Conservation (phyloP, 2,797 vertebrate species). For the Amniataba percoides region DNA sequence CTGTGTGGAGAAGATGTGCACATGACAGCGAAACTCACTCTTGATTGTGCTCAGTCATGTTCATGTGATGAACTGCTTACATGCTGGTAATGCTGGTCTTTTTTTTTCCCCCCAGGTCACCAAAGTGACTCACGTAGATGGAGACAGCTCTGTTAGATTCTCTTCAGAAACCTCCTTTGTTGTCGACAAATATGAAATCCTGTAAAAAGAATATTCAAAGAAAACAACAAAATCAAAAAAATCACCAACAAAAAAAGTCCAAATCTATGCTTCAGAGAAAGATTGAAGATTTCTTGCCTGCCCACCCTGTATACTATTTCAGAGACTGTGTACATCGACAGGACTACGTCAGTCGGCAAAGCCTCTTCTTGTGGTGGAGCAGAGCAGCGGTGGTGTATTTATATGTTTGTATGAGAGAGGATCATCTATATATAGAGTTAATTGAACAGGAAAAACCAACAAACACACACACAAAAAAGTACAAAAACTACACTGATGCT, state of each 20-base stretch:
- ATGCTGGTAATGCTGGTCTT: background rate
- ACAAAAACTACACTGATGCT: slow-evolving; percentile 55
- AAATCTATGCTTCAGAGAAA: slow-evolving; percentile 72
- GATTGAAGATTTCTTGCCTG: slow-evolving; percentile 76
- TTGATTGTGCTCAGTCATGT: background rate
- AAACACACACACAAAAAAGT: slow-evolving; percentile 29
- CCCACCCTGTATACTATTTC: slow-evolving; percentile 77
- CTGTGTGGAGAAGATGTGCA: background rate
- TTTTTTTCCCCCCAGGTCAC: slow-evolving; percentile 84
- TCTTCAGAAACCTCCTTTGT: slow-evolving; percentile 96
- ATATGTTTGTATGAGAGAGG: slow-evolving; percentile 86
- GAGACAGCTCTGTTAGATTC: slow-evolving; percentile 91
- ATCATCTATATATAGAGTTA: slow-evolving; percentile 83
- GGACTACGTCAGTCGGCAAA: slow-evolving; percentile 65
- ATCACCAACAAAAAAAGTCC: slow-evolving; percentile 67
- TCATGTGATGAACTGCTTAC: background rate
- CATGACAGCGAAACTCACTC: background rate
- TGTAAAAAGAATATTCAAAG: slow-evolving; percentile 83
- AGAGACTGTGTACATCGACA: slow-evolving; percentile 76
- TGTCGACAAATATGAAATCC: slow-evolving; percentile 98
- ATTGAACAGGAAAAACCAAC: slow-evolving; percentile 64
- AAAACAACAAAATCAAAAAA: slow-evolving; percentile 58
- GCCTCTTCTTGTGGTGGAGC: slow-evolving; percentile 67
- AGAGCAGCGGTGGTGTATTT: slow-evolving; percentile 84
- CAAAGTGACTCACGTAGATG: slow-evolving; percentile 94